phyloP scores from a whole-genome alignment of 2,797 vertebrate species.

The Rhyacichthys aspro region DNA sequence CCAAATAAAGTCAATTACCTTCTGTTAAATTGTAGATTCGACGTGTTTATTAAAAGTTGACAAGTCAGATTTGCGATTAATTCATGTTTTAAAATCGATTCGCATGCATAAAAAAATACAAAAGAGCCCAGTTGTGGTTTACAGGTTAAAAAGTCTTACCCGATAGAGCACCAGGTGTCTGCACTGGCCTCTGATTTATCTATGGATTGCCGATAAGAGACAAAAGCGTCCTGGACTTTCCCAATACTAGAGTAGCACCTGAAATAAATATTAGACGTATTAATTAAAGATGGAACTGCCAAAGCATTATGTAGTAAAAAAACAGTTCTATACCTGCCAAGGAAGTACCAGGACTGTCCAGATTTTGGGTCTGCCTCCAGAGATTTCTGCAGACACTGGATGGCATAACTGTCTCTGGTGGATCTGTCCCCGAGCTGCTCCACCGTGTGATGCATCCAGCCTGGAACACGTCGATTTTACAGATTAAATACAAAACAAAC shows the following conservation, averaged over 20 bases:
- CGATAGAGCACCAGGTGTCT: conserved; percentile 99
- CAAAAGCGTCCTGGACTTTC: conserved; percentile 99
- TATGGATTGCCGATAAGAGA: conserved; percentile 99
- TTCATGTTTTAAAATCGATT: no score
- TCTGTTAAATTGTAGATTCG: no score
- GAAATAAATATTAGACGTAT: no score
- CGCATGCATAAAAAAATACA: no score
- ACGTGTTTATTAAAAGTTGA: no score
- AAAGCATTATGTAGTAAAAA: no score
- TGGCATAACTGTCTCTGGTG: conserved; percentile 97
- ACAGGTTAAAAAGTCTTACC: conserved; percentile 77
- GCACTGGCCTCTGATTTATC: conserved; percentile 99
- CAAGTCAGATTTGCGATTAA: no score
- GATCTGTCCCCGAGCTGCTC: conserved; percentile 97
- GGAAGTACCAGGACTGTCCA: conserved; percentile 99
- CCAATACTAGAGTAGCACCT: conserved; percentile 99
- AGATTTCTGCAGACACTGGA: conserved; percentile 99
- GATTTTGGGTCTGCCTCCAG: conserved; percentile 99
- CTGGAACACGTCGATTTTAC: conserved; percentile 62
- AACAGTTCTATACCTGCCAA: conserved; percentile 93
- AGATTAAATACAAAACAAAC: no score
- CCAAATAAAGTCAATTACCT: no score
- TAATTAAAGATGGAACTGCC: no score
- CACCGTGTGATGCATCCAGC: conserved; percentile 99
- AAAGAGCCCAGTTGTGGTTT: background rate